Evolutionary conservation across 53 echinoderm and acorn worm species (phyloP).

Genomic region (Astropecten irregularis): DNA sequence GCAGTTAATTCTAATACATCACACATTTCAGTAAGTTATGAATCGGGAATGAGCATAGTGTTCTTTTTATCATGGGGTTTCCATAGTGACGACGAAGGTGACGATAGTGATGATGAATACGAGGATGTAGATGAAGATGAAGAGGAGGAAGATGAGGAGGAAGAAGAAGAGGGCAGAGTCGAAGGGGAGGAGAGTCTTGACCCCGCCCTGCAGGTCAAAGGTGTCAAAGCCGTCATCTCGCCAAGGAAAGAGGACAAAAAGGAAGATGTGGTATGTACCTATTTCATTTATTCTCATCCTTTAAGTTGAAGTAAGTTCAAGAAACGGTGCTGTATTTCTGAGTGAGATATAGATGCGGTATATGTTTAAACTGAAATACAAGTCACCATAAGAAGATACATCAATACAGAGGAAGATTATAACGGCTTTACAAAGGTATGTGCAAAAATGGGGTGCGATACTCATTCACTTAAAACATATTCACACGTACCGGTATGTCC

Average conservation of each 20-base stretch:
- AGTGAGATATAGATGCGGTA: too few species aligned
- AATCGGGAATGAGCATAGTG: too few species aligned
- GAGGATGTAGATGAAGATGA: conserved; percentile 69
- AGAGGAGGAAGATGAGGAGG: conserved; percentile 77
- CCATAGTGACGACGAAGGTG: conserved; percentile 82
- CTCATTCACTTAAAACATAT: too few species aligned
- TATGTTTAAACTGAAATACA: too few species aligned
- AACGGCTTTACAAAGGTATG: too few species aligned
- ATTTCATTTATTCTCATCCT: neutral
- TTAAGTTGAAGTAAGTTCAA: neutral
- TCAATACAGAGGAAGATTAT: too few species aligned
- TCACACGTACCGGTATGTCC: too few species aligned
- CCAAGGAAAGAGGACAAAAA: conserved; percentile 65
- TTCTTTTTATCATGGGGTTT: neutral
- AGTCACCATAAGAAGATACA: too few species aligned
- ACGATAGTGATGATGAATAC: conserved; percentile 35
- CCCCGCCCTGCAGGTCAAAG: conserved; percentile 71
- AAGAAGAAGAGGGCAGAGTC: conserved; percentile 54
- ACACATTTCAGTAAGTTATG: too few species aligned
- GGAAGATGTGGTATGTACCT: conserved; percentile 65
- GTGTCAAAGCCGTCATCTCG: conserved; percentile 65
- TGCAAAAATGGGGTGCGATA: too few species aligned
- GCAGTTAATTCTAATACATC: too few species aligned
- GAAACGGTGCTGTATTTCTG: too few species aligned
- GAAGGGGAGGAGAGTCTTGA: conserved; percentile 59